Conservation (phyloP, 2,888 invertebrate genomes). For the Standfussiana lucernea region DNA sequence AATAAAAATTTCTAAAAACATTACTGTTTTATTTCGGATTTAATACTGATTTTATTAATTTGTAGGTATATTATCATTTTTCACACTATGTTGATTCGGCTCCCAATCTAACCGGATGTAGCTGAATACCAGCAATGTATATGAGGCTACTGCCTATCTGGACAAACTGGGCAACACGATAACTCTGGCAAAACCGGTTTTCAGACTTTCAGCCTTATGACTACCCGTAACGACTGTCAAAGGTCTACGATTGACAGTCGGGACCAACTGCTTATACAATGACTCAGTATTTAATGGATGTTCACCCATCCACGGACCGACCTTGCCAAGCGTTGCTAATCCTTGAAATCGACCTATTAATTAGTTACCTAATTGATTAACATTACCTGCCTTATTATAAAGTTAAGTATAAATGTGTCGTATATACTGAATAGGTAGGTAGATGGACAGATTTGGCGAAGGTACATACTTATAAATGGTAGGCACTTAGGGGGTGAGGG, state of each 20-base stretch:
- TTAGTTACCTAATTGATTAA: background rate
- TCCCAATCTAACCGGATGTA: background rate
- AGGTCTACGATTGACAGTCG: background rate
- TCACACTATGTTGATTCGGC: background rate
- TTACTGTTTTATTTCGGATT: background rate
- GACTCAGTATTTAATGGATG: background rate
- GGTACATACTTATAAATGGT: constrained; percentile 13
- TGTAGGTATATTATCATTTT: background rate
- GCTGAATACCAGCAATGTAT: background rate
- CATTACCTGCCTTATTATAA: too few species aligned
- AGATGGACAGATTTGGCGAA: constrained; percentile 6
- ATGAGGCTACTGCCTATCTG: background rate
- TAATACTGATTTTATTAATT: background rate
- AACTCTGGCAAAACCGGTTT: background rate
- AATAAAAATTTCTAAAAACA: too few species aligned
- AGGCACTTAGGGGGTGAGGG: background rate
- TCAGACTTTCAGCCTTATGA: background rate
- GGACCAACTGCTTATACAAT: background rate
- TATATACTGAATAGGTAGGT: background rate
- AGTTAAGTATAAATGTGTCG: background rate
- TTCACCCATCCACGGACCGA: background rate
- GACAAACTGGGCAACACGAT: background rate
- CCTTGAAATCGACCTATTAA: background rate
- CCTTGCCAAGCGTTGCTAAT: background rate
- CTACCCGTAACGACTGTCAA: background rate